Percentiles rank a stretch among this genome's conserved stretches.
phyloP scores from a whole-genome alignment of 2,888 invertebrate species.

The Hirtodrosophila duncani region DNA sequence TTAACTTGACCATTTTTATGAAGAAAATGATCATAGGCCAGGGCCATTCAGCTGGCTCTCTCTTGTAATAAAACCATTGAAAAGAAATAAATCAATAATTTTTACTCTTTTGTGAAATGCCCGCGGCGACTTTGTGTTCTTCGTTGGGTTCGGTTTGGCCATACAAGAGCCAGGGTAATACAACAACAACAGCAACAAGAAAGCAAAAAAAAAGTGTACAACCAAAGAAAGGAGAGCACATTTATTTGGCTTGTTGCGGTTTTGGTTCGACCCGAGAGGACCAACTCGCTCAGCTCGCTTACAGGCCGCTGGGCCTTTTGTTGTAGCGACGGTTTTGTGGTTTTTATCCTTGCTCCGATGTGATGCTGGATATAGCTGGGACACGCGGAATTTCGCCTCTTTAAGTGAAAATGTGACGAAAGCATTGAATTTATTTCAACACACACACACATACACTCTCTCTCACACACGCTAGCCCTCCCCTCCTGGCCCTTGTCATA shows the following conservation, averaged over 20 bases:
- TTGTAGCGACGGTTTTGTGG: conserved; percentile 60
- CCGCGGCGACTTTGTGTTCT: conserved; percentile 58
- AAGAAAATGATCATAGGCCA: conserved; percentile 8
- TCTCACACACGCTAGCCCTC: not conserved
- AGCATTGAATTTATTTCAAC: conserved; percentile 55
- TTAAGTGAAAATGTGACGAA: conserved; percentile 57
- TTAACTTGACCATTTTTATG: too few species aligned
- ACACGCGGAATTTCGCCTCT: conserved; percentile 29
- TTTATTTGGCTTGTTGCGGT: conserved; percentile 68
- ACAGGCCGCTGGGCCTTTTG: conserved; percentile 52
- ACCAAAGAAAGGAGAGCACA: conserved; percentile 40
- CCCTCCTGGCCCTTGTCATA: conserved; percentile 9
- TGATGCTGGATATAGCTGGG: conserved; percentile 13
- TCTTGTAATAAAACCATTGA: conserved; percentile 34
- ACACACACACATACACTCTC: not conserved
- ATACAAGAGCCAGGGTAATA: conserved; percentile 8
- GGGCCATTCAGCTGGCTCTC: conserved; percentile 12
- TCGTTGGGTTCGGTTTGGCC: too few species aligned
- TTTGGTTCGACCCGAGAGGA: conserved; percentile 24
- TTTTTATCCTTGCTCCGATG: conserved; percentile 45
- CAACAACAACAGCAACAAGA: conserved; percentile 13
- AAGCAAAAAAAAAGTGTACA: conserved; percentile 22
- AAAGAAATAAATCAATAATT: conserved; percentile 63
- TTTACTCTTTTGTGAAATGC: conserved; percentile 45
- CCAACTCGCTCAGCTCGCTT: conserved; percentile 12